These are phyloP conservation scores for Lordiphosa andalusiaca DNA, from an alignment of 2,888 invertebrate genomes.

Conservation along the genomic window DNA sequence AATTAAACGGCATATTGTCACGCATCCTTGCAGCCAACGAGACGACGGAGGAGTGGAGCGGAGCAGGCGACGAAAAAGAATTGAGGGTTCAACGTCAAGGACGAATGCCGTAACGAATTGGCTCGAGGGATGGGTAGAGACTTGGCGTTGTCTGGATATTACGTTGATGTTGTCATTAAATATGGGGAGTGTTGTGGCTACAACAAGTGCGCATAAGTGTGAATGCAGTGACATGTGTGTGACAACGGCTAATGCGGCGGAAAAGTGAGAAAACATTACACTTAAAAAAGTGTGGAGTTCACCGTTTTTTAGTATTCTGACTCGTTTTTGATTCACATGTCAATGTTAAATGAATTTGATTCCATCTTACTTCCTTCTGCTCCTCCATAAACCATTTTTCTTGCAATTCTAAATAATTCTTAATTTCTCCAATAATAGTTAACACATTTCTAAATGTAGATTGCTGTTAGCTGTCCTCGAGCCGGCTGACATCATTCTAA, in stretches of 20 bases:
- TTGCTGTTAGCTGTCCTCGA: too few relatives aligned
- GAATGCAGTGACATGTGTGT: conserved; percentile 6
- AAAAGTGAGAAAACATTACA: conserved; percentile 2
- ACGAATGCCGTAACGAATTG: conserved; percentile 19
- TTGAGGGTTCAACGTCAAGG: conserved; percentile 30
- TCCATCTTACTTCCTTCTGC: too few relatives aligned
- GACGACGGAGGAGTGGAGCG: not conserved
- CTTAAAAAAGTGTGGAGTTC: too few relatives aligned
- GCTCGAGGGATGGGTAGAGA: conserved; percentile 11
- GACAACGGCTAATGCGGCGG: conserved; percentile 1
- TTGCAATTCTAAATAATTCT: too few relatives aligned
- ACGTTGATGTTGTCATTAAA: conserved; percentile 40
- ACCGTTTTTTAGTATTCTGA: not conserved
- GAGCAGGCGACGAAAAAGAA: conserved; percentile 2
- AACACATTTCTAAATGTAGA: too few relatives aligned
- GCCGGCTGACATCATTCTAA: too few relatives aligned
- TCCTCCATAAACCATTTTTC: too few relatives aligned
- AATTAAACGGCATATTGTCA: conserved; percentile 74
- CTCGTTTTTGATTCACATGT: too few relatives aligned
- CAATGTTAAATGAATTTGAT: too few relatives aligned
- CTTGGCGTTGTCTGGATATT: conserved; percentile 17
- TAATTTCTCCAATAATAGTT: too few relatives aligned
- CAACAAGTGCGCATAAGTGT: conserved; percentile 1
- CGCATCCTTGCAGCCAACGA: conserved; percentile 51
- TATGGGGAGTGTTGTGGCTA: conserved; percentile 30